phyloP scores from a whole-genome alignment of 2,113 vertebrate species.

The Ceyx cyanopectus region DNA sequence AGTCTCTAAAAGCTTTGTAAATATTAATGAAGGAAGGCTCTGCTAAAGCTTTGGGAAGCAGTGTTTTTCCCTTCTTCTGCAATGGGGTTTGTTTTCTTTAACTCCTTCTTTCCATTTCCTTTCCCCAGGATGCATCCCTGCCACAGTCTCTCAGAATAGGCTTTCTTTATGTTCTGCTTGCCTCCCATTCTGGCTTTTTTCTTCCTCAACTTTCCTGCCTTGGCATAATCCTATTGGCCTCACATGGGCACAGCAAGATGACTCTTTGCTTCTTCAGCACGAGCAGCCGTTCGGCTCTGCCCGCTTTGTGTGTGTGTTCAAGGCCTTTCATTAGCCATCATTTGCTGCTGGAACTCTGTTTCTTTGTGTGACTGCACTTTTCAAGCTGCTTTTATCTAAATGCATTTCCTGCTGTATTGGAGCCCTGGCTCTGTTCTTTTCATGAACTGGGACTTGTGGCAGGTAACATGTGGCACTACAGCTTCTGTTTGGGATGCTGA shows the following conservation, averaged over 20 bases:
- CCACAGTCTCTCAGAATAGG: neutral
- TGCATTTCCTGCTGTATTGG: neutral
- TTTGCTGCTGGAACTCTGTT: neutral
- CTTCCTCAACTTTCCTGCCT: neutral
- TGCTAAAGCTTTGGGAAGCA: constrained; percentile 44
- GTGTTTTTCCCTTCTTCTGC: constrained; percentile 9
- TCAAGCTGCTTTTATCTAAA: neutral
- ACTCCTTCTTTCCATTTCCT: constrained; percentile 5
- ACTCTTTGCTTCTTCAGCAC: neutral
- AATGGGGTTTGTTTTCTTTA: constrained; percentile 36
- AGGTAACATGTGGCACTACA: neutral
- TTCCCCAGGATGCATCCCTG: neutral
- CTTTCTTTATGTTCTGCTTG: neutral
- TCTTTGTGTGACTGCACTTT: neutral
- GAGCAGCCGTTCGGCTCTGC: neutral
- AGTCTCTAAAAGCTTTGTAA: constrained; percentile 65
- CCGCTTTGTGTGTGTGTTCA: neutral
- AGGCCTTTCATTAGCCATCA: neutral
- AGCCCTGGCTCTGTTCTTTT: neutral
- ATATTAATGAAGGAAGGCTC: constrained; percentile 70
- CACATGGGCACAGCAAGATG: neutral
- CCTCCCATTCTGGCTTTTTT: neutral
- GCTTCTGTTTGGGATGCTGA: neutral
- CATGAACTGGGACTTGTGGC: neutral
- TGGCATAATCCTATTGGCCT: neutral